Conservation (phyloP, 2,888 invertebrate species). For the Aleiodes testaceus region DNA sequence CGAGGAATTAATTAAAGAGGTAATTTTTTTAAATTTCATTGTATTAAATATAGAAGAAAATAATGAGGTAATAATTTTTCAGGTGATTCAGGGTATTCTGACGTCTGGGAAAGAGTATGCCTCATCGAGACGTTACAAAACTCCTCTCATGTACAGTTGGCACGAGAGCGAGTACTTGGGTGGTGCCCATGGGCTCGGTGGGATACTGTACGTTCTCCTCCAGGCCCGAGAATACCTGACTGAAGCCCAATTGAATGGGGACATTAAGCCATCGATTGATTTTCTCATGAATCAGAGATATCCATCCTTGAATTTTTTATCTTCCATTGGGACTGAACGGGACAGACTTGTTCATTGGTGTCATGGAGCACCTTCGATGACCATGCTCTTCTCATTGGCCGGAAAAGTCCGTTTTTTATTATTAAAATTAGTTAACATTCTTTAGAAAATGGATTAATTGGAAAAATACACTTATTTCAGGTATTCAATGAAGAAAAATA, state of each 20-base stretch:
- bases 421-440: slow-evolving; percentile 6
- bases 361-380: slow-evolving; percentile 93
- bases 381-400: slow-evolving; percentile 81
- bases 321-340: slow-evolving; percentile 80
- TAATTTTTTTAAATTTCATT: too few relatives aligned
- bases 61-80: too few relatives aligned
- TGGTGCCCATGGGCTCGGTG: slow-evolving; percentile 91
- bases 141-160: slow-evolving; percentile 89
- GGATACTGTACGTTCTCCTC: slow-evolving; percentile 88
- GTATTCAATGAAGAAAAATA: slow-evolving; percentile 81
- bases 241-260: slow-evolving; percentile 75
- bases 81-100: slow-evolving; percentile 80
- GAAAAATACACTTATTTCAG: slow-evolving; percentile 61
- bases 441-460: neutral
- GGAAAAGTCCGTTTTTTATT: slow-evolving; percentile 75
- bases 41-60: too few relatives aligned
- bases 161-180: slow-evolving; percentile 90
- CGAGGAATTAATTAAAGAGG: slow-evolving; percentile 54
- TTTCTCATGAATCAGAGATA: slow-evolving; percentile 77
- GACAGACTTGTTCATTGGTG: slow-evolving; percentile 94
- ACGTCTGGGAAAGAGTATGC: slow-evolving; percentile 80
- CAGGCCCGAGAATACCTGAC: slow-evolving; percentile 78
- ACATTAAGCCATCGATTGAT: slow-evolving; percentile 80
- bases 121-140: slow-evolving; percentile 74
- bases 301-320: slow-evolving; percentile 83